Evolutionary conservation across 1,140 invertebrate genomes (phyloP).

Genomic region (Apolygus lucorum): DNA sequence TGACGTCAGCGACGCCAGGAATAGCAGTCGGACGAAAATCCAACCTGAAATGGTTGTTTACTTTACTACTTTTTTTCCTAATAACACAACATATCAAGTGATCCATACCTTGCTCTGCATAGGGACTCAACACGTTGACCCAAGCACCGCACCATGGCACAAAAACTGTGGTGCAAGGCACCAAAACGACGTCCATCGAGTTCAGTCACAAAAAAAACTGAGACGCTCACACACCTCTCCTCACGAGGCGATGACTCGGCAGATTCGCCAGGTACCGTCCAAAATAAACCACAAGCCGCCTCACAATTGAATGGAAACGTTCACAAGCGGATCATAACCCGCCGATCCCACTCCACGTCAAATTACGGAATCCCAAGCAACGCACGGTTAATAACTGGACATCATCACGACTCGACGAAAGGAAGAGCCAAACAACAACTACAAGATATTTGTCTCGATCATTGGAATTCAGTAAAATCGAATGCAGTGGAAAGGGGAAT

Average conservation of each 20-base stretch:
- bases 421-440: not conserved
- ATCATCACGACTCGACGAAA: not conserved
- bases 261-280: too few relatives aligned
- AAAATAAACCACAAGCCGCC: too few relatives aligned
- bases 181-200: not conserved
- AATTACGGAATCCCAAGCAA: not conserved
- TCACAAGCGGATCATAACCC: not conserved
- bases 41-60: too few relatives aligned
- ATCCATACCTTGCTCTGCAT: too few relatives aligned
- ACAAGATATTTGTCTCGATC: not conserved
- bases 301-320: too few relatives aligned
- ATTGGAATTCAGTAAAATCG: too few relatives aligned
- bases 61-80: too few relatives aligned
- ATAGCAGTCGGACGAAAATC: too few relatives aligned
- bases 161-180: not conserved
- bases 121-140: not conserved
- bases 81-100: too few relatives aligned
- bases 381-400: not conserved
- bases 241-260: too few relatives aligned
- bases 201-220: not conserved
- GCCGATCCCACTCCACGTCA: not conserved
- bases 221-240: not conserved
- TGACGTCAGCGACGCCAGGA: too few relatives aligned
- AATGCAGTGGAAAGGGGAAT: too few relatives aligned
- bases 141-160: slow-evolving; percentile 1